Evolutionary conservation across 2,888 invertebrate genomes (phyloP), one percentile per base, ranked within the genome.

Genomic region (Caenorhabditis sp.): DNA sequence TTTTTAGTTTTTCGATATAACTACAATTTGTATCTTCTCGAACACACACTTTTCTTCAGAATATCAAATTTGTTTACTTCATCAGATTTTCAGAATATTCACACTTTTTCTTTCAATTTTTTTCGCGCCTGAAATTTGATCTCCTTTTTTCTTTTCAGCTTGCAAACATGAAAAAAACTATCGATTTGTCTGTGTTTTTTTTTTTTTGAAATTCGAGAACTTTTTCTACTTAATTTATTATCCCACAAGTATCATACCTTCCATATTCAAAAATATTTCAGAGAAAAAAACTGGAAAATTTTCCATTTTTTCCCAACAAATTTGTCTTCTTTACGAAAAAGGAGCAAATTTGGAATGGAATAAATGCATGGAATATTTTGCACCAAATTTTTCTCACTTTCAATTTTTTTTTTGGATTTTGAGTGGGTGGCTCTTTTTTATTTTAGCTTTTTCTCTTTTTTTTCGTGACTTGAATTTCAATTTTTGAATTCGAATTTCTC

Each of bases 51-150:
- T 43, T 43, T 43, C 17, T 43, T 3, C 43, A 43, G 43, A 43
- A 43, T 43, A 43, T 43, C 43, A 43, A 43, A 43, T 43, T 43
- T 43, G 43, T 43, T 43, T 43, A 43, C 43, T 43, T 43, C 43
- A 17, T 43, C 43, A 43, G 43, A 43, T 43, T 43, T 43, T 43
- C 14, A 43, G 3, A 43, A 43, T 43, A 17, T 43, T 43, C 43
- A 43, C 43, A 43, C 43, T 43, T 43, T 43, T 17, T 43, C 17
- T 43, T 43, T 43, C 43, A 43, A 17, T 43, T 43, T 43, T 36
- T 43, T 10, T 17, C 17, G 43, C 17, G 43, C 43, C 43, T 43
- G 43, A 43, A 43, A 43, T 43, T 43, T 43, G 43, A 43, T 43
- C 43, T 43, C 12, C 43, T 43, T 43, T 43, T 43, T 43, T 43